A percentile compares a stretch with the other conserved stretches of the same genome.
Conservation (phyloP, 2,888 invertebrate species). For the Caenorhabditis sp. region DNA sequence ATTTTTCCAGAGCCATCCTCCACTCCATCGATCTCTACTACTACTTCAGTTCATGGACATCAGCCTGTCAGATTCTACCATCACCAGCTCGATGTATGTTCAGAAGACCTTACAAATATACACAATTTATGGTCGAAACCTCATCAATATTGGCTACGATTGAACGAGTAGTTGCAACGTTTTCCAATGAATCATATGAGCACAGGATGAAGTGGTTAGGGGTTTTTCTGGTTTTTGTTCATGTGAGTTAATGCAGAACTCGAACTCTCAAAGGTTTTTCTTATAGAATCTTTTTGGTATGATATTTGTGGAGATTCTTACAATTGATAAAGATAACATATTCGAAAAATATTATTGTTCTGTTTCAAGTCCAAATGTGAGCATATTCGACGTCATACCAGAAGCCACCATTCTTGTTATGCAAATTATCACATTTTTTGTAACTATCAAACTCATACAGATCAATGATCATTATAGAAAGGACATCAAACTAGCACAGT, state of each 20-base stretch:
- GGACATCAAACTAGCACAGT: background rate
- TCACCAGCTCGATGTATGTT: slow-evolving; percentile 13
- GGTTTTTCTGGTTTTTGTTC: background rate
- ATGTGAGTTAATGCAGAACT: slow-evolving; percentile 9
- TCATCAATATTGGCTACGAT: slow-evolving; percentile 16
- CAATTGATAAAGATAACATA: background rate
- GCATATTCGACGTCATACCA: slow-evolving; percentile 6
- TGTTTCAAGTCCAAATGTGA: background rate
- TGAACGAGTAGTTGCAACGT: slow-evolving; percentile 26
- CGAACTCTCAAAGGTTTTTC: background rate
- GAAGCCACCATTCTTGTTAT: slow-evolving; percentile 8
- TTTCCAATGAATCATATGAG: slow-evolving; percentile 15
- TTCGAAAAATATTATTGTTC: background rate
- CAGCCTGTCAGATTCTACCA: slow-evolving; percentile 30
- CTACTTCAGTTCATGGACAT: slow-evolving; percentile 14
- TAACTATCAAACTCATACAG: background rate
- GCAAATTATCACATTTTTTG: background rate
- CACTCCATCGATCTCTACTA: slow-evolving; percentile 23
- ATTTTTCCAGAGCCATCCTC: slow-evolving; percentile 13
- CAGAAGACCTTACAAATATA: slow-evolving; percentile 11
- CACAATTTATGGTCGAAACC: slow-evolving; percentile 15
- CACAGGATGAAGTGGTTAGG: slow-evolving; percentile 17
- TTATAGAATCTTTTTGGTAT: background rate
- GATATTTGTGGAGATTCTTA: background rate
- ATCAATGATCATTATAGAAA: background rate